Conservation (phyloP, 2,797 vertebrate species). For the Characodon lateralis region DNA sequence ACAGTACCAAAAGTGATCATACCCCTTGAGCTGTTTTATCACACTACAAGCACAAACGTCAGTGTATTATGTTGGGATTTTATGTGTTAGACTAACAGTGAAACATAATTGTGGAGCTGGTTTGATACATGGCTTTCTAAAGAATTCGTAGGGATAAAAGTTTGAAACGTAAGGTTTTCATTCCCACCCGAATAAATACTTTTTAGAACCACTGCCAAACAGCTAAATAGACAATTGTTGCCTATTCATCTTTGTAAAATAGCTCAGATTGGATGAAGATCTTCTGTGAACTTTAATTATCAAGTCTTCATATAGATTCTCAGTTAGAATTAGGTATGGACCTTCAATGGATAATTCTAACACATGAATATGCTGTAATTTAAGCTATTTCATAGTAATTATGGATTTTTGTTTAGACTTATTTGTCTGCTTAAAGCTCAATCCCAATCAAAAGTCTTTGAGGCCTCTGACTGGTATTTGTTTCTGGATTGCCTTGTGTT, state of each 20-base stretch:
- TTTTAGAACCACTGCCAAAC: background rate
- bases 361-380: too few species aligned
- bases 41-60: background rate
- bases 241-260: background rate
- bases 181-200: background rate
- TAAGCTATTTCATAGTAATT: too few species aligned
- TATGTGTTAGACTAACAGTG: background rate
- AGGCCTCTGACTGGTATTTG: too few species aligned
- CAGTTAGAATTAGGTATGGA: too few species aligned
- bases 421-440: too few species aligned
- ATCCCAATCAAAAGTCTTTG: too few species aligned
- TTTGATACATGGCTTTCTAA: background rate
- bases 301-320: too few species aligned
- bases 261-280: background rate
- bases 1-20: background rate
- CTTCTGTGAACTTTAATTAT: too few species aligned
- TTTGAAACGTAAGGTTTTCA: too few species aligned
- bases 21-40: background rate
- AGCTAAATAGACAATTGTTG: background rate
- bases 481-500: too few species aligned
- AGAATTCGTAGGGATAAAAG: too few species aligned
- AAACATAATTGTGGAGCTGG: background rate
- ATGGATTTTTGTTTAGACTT: background rate
- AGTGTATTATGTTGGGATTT: background rate
- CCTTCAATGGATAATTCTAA: background rate